Percentiles rank a stretch among this genome's conserved stretches.
Conservation (phyloP, 2,797 vertebrate species). For the Rhabdomys pumilio region DNA sequence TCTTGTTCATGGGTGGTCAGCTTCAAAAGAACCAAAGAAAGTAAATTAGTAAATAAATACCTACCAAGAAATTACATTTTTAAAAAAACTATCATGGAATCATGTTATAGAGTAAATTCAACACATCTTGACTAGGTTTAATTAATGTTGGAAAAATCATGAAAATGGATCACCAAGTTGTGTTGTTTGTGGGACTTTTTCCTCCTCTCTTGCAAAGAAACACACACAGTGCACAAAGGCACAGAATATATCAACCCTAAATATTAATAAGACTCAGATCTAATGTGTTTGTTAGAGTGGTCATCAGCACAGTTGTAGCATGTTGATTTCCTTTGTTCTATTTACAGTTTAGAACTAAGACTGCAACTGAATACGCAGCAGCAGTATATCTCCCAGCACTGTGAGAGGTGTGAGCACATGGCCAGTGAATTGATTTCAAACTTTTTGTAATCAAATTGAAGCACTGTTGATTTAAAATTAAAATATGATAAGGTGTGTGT, state of each 20-base stretch:
- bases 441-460: conserved; percentile 53
- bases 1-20: conserved; percentile 44
- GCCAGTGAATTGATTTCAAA: conserved; percentile 58
- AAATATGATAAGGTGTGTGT: too few relatives aligned
- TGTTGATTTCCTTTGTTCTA: conserved; percentile 50
- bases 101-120: background rate
- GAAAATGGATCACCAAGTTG: background rate
- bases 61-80: background rate
- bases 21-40: conserved; percentile 60
- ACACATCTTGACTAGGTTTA: background rate
- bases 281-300: background rate
- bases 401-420: conserved; percentile 15
- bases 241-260: conserved; percentile 32
- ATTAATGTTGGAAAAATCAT: background rate
- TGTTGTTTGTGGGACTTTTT: conserved; percentile 31
- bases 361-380: conserved; percentile 72
- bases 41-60: background rate
- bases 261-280: conserved; percentile 35
- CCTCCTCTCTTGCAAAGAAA: background rate
- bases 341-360: conserved; percentile 54
- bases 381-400: background rate
- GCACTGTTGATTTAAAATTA: background rate
- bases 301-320: background rate
- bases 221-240: conserved; percentile 17
- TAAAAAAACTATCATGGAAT: background rate